Evolutionary conservation across 2,888 invertebrate species (phyloP).

Genomic region (Gisinianus flammeolus): DNA sequence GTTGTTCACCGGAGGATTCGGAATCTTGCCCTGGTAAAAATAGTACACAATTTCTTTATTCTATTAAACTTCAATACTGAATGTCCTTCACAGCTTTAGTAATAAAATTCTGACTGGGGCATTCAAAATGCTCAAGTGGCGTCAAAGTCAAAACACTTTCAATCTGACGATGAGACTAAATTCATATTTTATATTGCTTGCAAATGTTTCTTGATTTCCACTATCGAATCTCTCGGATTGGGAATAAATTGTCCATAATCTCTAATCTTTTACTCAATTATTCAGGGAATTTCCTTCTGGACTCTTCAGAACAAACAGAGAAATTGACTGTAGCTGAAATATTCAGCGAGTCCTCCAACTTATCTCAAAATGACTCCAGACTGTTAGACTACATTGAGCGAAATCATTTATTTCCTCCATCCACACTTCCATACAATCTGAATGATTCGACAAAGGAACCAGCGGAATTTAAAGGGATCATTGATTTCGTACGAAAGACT

Average conservation of each 20-base stretch:
- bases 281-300: constrained; percentile 19
- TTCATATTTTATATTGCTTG: not conserved
- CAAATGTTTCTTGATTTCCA: not conserved
- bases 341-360: not conserved
- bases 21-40: constrained; percentile 9
- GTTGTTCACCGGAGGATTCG: not conserved
- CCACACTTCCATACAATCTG: not conserved
- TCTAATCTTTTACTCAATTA: not conserved
- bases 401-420: constrained; percentile 17
- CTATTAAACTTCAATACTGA: not conserved
- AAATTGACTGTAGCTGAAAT: not conserved
- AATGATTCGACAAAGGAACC: not conserved
- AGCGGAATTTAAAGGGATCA: not conserved
- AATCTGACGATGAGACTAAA: not conserved
- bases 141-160: not conserved
- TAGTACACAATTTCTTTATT: not conserved
- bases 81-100: no score
- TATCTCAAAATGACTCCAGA: constrained; percentile 9
- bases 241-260: not conserved
- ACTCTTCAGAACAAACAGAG: not conserved
- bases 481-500: not conserved
- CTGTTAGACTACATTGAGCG: constrained; percentile 6
- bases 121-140: not conserved
- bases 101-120: not conserved
- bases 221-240: no score